phyloP scores from a whole-genome alignment of 1,140 invertebrate genomes.

The Conus betulinus region DNA sequence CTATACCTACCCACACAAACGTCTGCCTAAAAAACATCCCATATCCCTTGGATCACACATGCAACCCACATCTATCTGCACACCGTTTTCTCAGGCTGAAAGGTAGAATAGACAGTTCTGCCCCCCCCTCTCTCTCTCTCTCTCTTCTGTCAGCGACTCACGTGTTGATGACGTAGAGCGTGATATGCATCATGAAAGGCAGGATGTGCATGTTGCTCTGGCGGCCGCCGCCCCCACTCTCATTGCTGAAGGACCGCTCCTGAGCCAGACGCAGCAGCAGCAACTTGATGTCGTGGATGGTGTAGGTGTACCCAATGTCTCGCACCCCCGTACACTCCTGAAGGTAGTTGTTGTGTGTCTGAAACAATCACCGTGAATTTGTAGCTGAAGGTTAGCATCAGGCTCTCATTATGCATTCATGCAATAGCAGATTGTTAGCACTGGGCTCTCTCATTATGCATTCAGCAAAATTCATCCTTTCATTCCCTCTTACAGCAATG shows the following conservation, averaged over 20 bases:
- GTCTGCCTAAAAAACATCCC: no score
- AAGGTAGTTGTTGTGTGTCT: constrained; percentile 78
- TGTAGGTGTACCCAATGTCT: constrained; percentile 80
- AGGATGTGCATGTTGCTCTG: constrained; percentile 98
- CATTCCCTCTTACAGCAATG: no score
- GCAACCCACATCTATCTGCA: neutral
- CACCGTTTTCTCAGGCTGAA: neutral
- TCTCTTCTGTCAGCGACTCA: constrained; percentile 77
- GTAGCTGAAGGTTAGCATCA: no score
- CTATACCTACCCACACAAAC: no score
- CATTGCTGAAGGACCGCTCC: constrained; percentile 97
- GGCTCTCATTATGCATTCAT: no score
- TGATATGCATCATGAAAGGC: constrained; percentile 95
- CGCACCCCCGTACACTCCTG: constrained; percentile 74
- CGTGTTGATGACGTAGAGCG: constrained; percentile 96
- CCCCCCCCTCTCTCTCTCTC: neutral
- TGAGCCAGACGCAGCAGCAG: constrained; percentile 92
- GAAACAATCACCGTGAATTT: constrained; percentile 35
- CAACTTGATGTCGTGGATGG: constrained; percentile 95
- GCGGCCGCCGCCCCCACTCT: constrained; percentile 94
- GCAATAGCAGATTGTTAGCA: no score
- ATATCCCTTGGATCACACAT: no score
- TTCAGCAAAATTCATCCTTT: no score
- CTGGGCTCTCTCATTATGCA: no score
- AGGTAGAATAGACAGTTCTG: neutral